These are phyloP conservation scores for Dipus sagitta DNA, from an alignment of 2,797 vertebrate species.

Conservation along the genomic window DNA sequence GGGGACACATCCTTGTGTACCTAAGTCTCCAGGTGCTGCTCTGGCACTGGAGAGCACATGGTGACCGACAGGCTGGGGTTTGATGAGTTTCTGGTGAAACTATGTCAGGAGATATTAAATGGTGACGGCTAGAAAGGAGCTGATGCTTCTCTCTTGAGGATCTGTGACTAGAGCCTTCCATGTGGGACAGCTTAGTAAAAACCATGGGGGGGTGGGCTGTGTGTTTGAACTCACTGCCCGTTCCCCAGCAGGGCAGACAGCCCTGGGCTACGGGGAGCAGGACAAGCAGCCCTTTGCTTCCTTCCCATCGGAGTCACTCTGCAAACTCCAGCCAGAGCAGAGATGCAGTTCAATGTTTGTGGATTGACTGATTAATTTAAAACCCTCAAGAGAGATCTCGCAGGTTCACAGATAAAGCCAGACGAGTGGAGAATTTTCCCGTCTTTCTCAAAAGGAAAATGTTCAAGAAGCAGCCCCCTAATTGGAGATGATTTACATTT, in stretches of 20 bases:
- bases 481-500: conserved; percentile 78
- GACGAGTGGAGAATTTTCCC: conserved; percentile 62
- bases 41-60: not conserved
- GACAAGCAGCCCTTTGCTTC: conserved; percentile 13
- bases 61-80: conserved; percentile 57
- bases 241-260: conserved; percentile 65
- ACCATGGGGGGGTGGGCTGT: not conserved
- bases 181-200: conserved; percentile 65
- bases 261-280: conserved; percentile 68
- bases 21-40: not conserved
- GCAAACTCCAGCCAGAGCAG: conserved; percentile 62
- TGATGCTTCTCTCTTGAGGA: not conserved
- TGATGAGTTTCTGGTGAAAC: conserved; percentile 52
- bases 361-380: conserved; percentile 77
- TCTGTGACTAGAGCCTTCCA: not conserved
- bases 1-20: rapidly evolving
- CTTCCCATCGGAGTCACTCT: conserved; percentile 64
- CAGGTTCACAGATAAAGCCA: conserved; percentile 69
- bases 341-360: conserved; percentile 72
- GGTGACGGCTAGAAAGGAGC: not conserved
- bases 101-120: conserved; percentile 63
- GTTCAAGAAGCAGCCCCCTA: conserved; percentile 59
- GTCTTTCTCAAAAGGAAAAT: conserved; percentile 72
- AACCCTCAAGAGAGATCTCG: conserved; percentile 71
- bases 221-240: conserved; percentile 67